These are phyloP conservation scores for Leucophora obtusa DNA, from an alignment of 2,888 invertebrate species.

Conservation along the genomic window DNA sequence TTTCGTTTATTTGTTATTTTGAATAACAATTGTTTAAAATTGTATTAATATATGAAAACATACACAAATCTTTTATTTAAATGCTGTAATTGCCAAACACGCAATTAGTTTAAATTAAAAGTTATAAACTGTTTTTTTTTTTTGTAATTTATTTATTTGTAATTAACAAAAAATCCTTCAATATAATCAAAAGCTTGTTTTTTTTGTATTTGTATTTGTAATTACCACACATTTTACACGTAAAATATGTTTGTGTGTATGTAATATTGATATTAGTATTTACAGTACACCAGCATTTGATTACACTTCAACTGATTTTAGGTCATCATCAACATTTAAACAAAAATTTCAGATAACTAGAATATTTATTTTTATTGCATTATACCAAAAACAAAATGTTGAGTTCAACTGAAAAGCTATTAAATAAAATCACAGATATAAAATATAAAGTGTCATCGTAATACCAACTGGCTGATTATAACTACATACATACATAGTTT, in stretches of 20 bases:
- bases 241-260: slow-evolving; percentile 22
- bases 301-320: slow-evolving; percentile 55
- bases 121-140: too few species aligned
- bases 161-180: too few species aligned
- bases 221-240: slow-evolving; percentile 53
- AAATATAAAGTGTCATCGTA: neutral
- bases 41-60: too few species aligned
- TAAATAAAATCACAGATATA: neutral
- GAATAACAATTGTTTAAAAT: too few species aligned
- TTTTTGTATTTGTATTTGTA: slow-evolving; percentile 20
- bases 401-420: neutral
- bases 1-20: too few species aligned
- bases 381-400: neutral
- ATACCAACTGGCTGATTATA: neutral
- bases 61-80: too few species aligned
- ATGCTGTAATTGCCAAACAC: too few species aligned
- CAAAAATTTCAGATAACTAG: neutral
- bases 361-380: neutral
- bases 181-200: too few species aligned
- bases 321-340: slow-evolving; percentile 44
- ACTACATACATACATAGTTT: neutral
- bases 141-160: too few species aligned
- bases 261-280: slow-evolving; percentile 1
- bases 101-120: too few species aligned
- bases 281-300: slow-evolving; percentile 32